These are phyloP conservation scores for Falco cherrug DNA, from an alignment of 2,797 vertebrate species.

Conservation along the genomic window DNA sequence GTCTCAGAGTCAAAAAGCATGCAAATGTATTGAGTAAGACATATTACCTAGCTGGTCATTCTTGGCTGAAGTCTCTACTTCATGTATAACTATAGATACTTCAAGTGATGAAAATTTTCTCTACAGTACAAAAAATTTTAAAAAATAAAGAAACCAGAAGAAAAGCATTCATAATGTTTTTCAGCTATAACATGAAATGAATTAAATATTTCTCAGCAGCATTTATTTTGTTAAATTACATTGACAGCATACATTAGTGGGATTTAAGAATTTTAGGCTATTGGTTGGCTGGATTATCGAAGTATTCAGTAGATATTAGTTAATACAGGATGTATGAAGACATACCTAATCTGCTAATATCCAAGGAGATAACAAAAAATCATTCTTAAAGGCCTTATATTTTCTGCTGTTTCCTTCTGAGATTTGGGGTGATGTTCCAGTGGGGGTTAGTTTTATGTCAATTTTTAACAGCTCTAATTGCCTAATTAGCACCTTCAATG, in stretches of 20 bases:
- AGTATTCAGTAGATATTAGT: background rate
- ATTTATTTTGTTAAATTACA: background rate
- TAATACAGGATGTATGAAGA: background rate
- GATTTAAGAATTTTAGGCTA: background rate
- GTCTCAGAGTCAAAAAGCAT: background rate
- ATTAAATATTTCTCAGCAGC: background rate
- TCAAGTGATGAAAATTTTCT: background rate
- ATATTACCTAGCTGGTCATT: background rate
- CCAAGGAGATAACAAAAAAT: background rate
- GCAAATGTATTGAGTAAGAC: background rate
- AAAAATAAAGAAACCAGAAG: background rate
- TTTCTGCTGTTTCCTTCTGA: background rate
- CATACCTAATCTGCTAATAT: background rate
- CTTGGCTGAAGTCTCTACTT: background rate
- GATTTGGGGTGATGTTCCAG: background rate
- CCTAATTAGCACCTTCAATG: background rate
- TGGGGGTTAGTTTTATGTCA: background rate
- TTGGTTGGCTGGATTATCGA: background rate
- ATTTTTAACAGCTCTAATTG: conserved; percentile 13
- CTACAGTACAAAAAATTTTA: background rate
- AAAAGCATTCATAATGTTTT: background rate
- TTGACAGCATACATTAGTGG: background rate
- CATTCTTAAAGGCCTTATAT: background rate
- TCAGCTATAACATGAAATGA: background rate
- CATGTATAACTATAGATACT: background rate